Conservation (phyloP, 2,113 vertebrate species). For the Stomatorhinus ivindoensis region DNA sequence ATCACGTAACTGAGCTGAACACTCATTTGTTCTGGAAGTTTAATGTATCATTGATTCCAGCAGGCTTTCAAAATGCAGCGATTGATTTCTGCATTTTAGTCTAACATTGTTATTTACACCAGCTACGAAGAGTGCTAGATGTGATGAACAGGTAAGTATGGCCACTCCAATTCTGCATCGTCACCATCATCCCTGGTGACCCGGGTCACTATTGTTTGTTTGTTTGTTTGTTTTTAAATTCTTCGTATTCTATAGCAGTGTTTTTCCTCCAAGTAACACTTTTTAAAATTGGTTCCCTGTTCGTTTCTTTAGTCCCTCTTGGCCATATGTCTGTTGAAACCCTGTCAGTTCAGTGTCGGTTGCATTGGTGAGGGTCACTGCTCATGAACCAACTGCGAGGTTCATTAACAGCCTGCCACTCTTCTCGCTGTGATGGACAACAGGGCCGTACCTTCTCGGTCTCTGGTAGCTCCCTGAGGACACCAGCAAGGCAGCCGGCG, state of each 20-base stretch:
- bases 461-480: not conserved
- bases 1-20: not conserved
- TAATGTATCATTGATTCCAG: not conserved
- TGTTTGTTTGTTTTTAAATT: not conserved
- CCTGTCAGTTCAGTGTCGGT: not conserved
- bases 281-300: not conserved
- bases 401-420: not conserved
- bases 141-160: slow-evolving; percentile 10
- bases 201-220: not conserved
- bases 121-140: not conserved
- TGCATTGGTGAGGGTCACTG: not conserved
- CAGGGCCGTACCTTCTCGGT: not conserved
- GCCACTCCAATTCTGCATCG: not conserved
- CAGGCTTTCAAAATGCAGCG: not conserved
- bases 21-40: not conserved
- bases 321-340: not conserved
- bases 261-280: not conserved
- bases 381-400: not conserved
- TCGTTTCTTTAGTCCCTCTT: not conserved
- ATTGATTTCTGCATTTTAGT: not conserved
- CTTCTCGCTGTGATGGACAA: slow-evolving; percentile 6
- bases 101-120: not conserved
- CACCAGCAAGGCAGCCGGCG: not conserved
- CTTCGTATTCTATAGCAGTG: not conserved
- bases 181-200: not conserved